Percentiles rank a stretch among this genome's conserved stretches.
These are phyloP conservation scores for Okamejei kenojei DNA, from an alignment of 2,797 vertebrate genomes.

Conservation along the genomic window DNA sequence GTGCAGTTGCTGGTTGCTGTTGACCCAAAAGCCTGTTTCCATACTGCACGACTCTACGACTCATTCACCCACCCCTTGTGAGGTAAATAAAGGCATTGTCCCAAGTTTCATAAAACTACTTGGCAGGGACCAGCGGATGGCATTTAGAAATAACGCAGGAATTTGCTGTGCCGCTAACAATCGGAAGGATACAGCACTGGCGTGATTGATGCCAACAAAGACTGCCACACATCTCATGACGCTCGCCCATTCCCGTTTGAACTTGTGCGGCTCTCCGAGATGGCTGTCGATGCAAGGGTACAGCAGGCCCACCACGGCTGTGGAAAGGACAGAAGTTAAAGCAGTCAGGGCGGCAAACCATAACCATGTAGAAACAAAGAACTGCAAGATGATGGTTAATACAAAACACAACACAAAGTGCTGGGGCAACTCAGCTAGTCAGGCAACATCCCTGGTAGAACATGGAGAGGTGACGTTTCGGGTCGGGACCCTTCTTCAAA, in stretches of 20 bases:
- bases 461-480: too few species aligned
- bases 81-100: too few species aligned
- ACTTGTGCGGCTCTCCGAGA: slow-evolving; percentile 93
- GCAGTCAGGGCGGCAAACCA: not conserved
- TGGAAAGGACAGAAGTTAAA: slow-evolving; percentile 29
- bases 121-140: not conserved
- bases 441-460: too few species aligned
- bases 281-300: slow-evolving; percentile 95
- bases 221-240: slow-evolving; percentile 97
- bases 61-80: too few species aligned
- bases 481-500: too few species aligned
- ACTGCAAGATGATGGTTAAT: too few species aligned
- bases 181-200: slow-evolving; percentile 90
- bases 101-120: not conserved
- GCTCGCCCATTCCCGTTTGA: slow-evolving; percentile 97
- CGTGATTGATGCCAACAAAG: slow-evolving; percentile 96
- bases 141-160: not conserved
- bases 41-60: too few species aligned
- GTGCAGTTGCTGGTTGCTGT: too few species aligned
- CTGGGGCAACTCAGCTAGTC: too few species aligned
- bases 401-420: too few species aligned
- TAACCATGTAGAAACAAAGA: not conserved
- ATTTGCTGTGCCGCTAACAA: not conserved
- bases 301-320: slow-evolving; percentile 89
- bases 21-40: too few species aligned